phyloP scores from a whole-genome alignment of 2,113 vertebrate genomes.

The Anarhynchus alexandrinus region DNA sequence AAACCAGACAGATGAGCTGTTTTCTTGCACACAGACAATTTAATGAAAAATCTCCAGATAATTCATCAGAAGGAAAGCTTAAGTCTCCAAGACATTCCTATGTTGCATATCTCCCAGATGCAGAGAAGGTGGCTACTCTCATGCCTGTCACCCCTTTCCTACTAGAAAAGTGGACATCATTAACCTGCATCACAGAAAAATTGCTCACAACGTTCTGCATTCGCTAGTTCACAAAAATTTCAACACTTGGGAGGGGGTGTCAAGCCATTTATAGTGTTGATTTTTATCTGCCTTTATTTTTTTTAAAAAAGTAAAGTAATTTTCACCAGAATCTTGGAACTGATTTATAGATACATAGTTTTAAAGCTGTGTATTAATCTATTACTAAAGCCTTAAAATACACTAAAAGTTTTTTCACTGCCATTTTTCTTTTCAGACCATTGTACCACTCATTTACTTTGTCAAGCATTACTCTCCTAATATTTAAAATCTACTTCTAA shows the following conservation, averaged over 20 bases:
- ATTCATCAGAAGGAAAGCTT: neutral
- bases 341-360: neutral
- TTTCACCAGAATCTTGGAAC: neutral
- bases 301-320: too few species aligned
- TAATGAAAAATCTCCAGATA: neutral
- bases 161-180: neutral
- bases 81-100: neutral
- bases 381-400: neutral
- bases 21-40: neutral
- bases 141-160: neutral
- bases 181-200: neutral
- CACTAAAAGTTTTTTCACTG: neutral
- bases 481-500: neutral
- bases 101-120: neutral
- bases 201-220: neutral
- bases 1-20: neutral
- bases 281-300: neutral
- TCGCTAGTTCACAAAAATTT: neutral
- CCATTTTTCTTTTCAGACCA: neutral
- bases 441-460: neutral
- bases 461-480: neutral
- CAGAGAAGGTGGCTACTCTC: neutral
- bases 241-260: neutral
- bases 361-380: neutral
- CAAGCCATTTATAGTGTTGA: neutral